Conservation (phyloP, 2,888 invertebrate species). For the Hybos culiciformis region DNA sequence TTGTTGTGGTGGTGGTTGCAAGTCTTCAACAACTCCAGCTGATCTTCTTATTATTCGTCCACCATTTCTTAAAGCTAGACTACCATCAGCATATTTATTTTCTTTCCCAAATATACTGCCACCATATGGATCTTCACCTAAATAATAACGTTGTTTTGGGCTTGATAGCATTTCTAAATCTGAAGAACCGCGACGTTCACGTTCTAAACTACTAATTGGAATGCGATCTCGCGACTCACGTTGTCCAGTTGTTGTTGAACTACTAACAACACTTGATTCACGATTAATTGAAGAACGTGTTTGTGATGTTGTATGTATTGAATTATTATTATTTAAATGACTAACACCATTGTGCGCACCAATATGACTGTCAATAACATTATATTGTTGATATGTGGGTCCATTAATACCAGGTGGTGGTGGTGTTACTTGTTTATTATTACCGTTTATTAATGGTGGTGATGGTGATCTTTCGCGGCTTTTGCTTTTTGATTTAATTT, state of each 20-base stretch:
- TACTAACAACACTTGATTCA: constrained; percentile 20
- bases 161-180: constrained; percentile 30
- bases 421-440: constrained; percentile 21
- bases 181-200: constrained; percentile 17
- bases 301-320: constrained; percentile 13
- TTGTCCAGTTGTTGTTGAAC: constrained; percentile 18
- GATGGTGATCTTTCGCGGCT: constrained; percentile 42
- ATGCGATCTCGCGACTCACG: constrained; percentile 15
- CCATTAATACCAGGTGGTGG: constrained; percentile 13
- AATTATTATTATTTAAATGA: constrained; percentile 11
- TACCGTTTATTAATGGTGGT: constrained; percentile 18
- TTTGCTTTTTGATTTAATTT: constrained; percentile 41
- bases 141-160: constrained; percentile 64
- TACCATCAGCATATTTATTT: constrained; percentile 47
- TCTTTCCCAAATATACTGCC: constrained; percentile 72
- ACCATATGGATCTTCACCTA: constrained; percentile 76
- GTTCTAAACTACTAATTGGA: constrained; percentile 7
- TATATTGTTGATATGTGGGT: constrained; percentile 36
- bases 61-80: constrained; percentile 4
- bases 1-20: constrained; percentile 12
- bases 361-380: constrained; percentile 36
- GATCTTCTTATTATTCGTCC: too few species aligned
- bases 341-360: constrained; percentile 19
- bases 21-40: constrained; percentile 16
- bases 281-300: constrained; percentile 18